phyloP scores from a whole-genome alignment of 2,113 vertebrate species.

The Cololabis saira region DNA sequence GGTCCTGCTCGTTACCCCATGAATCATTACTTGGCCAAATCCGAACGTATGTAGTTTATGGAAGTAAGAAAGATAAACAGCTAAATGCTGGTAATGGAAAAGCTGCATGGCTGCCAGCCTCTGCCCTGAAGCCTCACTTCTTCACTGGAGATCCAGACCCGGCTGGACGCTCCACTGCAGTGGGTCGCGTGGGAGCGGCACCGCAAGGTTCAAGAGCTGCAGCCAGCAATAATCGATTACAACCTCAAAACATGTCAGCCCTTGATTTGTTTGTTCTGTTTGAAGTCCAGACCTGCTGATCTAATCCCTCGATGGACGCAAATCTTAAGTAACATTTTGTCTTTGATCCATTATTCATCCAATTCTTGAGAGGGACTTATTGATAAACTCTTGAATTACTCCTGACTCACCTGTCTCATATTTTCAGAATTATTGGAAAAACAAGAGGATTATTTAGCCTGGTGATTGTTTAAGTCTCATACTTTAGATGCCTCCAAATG shows the following conservation, averaged over 20 bases:
- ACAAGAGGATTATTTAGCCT: background rate
- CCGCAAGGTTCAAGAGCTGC: slow-evolving; percentile 42
- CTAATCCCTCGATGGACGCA: slow-evolving; percentile 61
- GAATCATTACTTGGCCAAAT: slow-evolving; percentile 46
- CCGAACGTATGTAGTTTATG: slow-evolving; percentile 34
- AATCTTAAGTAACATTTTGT: slow-evolving; percentile 73
- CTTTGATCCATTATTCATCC: slow-evolving; percentile 82
- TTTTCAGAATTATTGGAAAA: background rate
- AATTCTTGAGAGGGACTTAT: slow-evolving; percentile 56
- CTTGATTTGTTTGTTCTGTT: slow-evolving; percentile 68
- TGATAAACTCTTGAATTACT: slow-evolving; percentile 44
- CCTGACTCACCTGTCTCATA: background rate
- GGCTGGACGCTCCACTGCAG: background rate
- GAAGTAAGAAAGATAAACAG: slow-evolving; percentile 56
- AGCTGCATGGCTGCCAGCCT: slow-evolving; percentile 19
- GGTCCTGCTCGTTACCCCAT: slow-evolving; percentile 40
- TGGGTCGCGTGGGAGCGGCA: slow-evolving; percentile 28
- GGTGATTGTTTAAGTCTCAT: background rate
- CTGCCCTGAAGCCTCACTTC: slow-evolving; percentile 18
- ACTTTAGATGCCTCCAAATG: too few species aligned
- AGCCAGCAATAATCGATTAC: slow-evolving; percentile 70
- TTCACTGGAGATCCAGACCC: slow-evolving; percentile 26
- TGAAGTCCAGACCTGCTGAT: slow-evolving; percentile 66
- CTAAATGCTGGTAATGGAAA: slow-evolving; percentile 23
- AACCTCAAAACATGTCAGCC: slow-evolving; percentile 56